A percentile compares a stretch with the other conserved stretches of the same genome.
These are phyloP conservation scores for Labrus mixtus DNA, from an alignment of 2,113 vertebrate species.

Conservation along the genomic window DNA sequence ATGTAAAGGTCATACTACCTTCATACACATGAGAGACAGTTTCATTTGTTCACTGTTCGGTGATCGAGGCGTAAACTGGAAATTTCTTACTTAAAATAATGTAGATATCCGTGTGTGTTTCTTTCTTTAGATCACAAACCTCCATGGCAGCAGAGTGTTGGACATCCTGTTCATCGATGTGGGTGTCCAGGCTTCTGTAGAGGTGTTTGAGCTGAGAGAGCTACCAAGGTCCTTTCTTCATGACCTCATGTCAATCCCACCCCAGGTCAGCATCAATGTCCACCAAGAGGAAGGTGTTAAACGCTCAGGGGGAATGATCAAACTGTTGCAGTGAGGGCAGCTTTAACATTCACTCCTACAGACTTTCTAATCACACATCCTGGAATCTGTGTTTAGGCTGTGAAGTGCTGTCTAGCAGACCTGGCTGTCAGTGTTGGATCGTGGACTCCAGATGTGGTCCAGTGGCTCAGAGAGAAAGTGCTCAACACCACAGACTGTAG, in stretches of 20 bases:
- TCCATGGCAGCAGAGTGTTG: slow-evolving; percentile 92
- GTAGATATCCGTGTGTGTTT: not conserved
- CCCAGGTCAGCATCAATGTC: slow-evolving; percentile 86
- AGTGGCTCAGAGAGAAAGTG: slow-evolving; percentile 93
- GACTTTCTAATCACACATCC: slow-evolving; percentile 50
- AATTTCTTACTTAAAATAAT: too few species aligned
- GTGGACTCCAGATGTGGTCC: slow-evolving; percentile 95
- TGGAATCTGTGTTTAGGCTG: slow-evolving; percentile 82
- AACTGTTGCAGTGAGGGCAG: not conserved
- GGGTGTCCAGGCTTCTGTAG: slow-evolving; percentile 91
- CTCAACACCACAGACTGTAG: slow-evolving; percentile 91
- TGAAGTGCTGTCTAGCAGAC: slow-evolving; percentile 93
- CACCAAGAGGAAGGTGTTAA: not conserved
- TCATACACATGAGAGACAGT: too few species aligned
- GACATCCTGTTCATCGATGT: slow-evolving; percentile 93
- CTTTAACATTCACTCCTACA: too few species aligned
- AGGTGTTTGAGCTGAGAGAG: slow-evolving; percentile 94
- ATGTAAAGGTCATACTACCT: too few species aligned
- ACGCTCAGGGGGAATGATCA: not conserved
- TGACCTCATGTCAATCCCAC: slow-evolving; percentile 89
- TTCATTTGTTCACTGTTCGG: too few species aligned
- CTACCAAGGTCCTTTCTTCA: slow-evolving; percentile 89
- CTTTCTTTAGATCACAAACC: slow-evolving; percentile 89
- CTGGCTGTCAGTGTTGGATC: slow-evolving; percentile 90
- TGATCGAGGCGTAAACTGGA: too few species aligned